These are phyloP conservation scores for Allolobophora icterica DNA, from an alignment of 2,888 invertebrate genomes.

Conservation along the genomic window DNA sequence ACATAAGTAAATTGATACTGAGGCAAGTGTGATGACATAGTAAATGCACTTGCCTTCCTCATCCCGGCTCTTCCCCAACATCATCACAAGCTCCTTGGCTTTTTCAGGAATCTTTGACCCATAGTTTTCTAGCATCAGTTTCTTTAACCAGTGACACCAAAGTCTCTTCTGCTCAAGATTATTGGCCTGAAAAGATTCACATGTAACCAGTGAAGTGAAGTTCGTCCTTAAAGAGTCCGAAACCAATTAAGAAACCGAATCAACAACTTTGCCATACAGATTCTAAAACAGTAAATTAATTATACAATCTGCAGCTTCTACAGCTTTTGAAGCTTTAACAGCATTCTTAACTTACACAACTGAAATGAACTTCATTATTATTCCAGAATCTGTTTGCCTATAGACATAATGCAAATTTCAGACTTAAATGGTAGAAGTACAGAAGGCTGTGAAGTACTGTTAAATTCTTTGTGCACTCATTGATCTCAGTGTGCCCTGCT, in stretches of 20 bases:
- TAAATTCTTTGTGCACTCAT: too few species aligned
- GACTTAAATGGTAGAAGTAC: background rate
- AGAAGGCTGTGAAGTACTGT: background rate
- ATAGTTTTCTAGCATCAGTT: conserved; percentile 92
- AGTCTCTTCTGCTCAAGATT: conserved; percentile 85
- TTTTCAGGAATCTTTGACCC: conserved; percentile 91
- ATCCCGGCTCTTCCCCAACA: conserved; percentile 75
- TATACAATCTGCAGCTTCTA: background rate
- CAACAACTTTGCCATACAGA: background rate
- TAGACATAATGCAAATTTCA: background rate
- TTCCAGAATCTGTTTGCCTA: background rate
- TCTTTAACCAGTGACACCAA: conserved; percentile 79
- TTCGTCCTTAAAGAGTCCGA: background rate
- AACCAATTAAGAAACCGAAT: background rate
- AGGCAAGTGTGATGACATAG: background rate
- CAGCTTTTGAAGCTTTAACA: background rate
- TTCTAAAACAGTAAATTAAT: background rate
- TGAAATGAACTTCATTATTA: background rate
- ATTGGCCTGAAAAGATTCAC: conserved; percentile 71
- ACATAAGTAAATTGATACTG: background rate
- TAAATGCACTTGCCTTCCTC: conserved; percentile 36
- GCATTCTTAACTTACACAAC: background rate
- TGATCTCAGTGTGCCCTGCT: too few species aligned
- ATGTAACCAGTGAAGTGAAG: background rate
- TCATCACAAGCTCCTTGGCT: conserved; percentile 90